Evolutionary conservation across 1,140 invertebrate species (phyloP).

Genomic region (Cydia strobilella): DNA sequence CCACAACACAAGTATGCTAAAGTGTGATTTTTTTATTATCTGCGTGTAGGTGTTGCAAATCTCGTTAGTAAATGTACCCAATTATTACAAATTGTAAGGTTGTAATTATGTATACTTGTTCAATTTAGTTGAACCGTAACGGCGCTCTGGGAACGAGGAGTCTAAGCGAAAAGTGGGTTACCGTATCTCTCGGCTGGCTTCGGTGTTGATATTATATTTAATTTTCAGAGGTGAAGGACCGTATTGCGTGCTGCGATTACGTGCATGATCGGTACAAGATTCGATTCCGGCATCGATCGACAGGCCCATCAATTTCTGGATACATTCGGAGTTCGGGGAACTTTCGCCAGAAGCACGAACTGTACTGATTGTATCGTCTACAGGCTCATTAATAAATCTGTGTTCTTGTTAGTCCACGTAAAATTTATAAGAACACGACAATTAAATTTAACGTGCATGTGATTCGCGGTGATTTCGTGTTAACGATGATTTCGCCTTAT

Average conservation of each 20-base stretch:
- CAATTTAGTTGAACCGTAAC: too few species aligned
- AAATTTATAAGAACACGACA: too few species aligned
- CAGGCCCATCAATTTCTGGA: conserved; percentile 66
- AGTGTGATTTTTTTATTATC: too few species aligned
- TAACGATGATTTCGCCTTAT: too few species aligned
- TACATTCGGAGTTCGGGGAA: conserved; percentile 65
- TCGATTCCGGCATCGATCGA: conserved; percentile 59
- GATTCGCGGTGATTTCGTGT: too few species aligned
- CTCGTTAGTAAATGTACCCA: background rate
- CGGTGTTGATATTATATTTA: conserved; percentile 41
- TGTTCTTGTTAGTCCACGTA: background rate
- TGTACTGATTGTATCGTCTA: conserved; percentile 59
- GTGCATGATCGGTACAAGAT: conserved; percentile 56
- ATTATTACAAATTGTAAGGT: too few species aligned
- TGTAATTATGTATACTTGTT: too few species aligned
- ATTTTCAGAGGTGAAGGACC: conserved; percentile 53
- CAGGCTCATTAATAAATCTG: conserved; percentile 53
- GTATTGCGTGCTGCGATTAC: conserved; percentile 53
- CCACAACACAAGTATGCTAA: too few species aligned
- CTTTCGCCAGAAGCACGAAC: conserved; percentile 69
- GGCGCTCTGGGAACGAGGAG: too few species aligned
- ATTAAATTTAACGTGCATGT: background rate
- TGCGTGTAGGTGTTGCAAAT: background rate
- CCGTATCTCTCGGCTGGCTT: conserved; percentile 32
- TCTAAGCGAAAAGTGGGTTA: conserved; percentile 38